Evolutionary conservation across 53 echinoderm and acorn worm genomes (phyloP), one percentile per base, ranked within the genome.

Genomic region (Astropecten irregularis): DNA sequence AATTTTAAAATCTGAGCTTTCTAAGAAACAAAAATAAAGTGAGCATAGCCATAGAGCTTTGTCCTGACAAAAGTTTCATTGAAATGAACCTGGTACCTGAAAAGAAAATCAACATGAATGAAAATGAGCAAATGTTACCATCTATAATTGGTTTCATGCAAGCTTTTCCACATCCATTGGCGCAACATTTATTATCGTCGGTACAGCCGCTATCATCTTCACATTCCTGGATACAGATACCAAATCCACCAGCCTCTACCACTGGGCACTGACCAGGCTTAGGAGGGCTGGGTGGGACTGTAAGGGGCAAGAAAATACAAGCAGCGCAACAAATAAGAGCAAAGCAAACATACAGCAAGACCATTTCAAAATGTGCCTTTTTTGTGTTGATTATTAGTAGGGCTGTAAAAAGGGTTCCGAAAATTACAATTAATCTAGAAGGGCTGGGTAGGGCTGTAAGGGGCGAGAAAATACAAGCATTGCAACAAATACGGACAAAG

Each of bases 261-360:
- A 49, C 29, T 6, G 89, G 89, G 40, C 89, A 89, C 32, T 53
- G 21, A 28, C 89, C 89, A 4, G 56, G 48, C 66, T 81, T 89
- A 42, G 42, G 42, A 31, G 58, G 71, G 3, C 9, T 34, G 0
- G 51, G 52, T 21, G 55, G 57, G 28, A 48, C 84, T 84, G 71
- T 40, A 8, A 42, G 30, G 16, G 69, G 53, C 53, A 33, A 83
- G 31, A 67, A 83, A 5, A 77, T 8, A 72, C 50, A 28, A 64
- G 49, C 34, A 32, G 20, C 11, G 42, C 42, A 42, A 42, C 11
- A 6, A 42, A 8, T 6, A 6, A 42, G 11, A 42, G 42, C 42
- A 42, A 42, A 42, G 42, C 42, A 42, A 42, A 42, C 6, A n/a
- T n/a, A n/a, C n/a, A n/a, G n/a, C n/a, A n/a, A n/a, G n/a, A n/a